Conservation (phyloP, 2,888 invertebrate species). For the Heliothis peltigera region DNA sequence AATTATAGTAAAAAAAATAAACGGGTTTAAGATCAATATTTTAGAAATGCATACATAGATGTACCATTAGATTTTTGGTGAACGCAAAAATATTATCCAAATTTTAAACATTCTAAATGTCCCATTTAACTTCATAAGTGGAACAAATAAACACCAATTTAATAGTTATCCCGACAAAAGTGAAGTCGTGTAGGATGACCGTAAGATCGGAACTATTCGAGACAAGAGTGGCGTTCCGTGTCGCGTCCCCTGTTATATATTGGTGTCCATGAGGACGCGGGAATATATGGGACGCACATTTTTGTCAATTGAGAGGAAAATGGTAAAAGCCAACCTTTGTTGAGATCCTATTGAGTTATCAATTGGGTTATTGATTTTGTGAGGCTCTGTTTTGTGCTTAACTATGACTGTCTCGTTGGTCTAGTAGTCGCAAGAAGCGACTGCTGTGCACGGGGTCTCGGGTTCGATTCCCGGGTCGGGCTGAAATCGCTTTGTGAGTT, state of each 20-base stretch:
- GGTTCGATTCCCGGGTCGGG: too few relatives aligned
- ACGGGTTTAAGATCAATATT: too few relatives aligned
- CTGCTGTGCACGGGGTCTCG: too few relatives aligned
- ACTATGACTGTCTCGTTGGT: too few relatives aligned
- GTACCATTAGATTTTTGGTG: too few relatives aligned
- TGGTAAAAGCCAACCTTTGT: background rate
- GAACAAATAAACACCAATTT: conserved; percentile 57
- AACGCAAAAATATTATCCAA: background rate
- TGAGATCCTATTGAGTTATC: background rate
- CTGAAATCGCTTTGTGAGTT: too few relatives aligned
- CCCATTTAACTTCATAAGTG: conserved; percentile 23
- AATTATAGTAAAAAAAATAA: too few relatives aligned
- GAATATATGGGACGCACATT: conserved; percentile 45
- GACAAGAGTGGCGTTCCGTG: conserved; percentile 63
- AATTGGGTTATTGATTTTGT: background rate
- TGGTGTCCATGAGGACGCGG: conserved; percentile 34
- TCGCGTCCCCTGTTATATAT: conserved; percentile 47
- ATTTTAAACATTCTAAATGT: conserved; percentile 11
- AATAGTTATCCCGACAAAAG: conserved; percentile 20
- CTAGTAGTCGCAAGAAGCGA: too few relatives aligned
- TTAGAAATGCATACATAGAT: too few relatives aligned
- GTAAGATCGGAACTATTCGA: conserved; percentile 47
- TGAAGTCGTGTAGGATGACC: conserved; percentile 33
- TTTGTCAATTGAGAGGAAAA: conserved; percentile 32
- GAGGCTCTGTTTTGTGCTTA: too few relatives aligned